phyloP scores from a whole-genome alignment of 2,888 invertebrate species.

The Sminthurides aquaticus region DNA sequence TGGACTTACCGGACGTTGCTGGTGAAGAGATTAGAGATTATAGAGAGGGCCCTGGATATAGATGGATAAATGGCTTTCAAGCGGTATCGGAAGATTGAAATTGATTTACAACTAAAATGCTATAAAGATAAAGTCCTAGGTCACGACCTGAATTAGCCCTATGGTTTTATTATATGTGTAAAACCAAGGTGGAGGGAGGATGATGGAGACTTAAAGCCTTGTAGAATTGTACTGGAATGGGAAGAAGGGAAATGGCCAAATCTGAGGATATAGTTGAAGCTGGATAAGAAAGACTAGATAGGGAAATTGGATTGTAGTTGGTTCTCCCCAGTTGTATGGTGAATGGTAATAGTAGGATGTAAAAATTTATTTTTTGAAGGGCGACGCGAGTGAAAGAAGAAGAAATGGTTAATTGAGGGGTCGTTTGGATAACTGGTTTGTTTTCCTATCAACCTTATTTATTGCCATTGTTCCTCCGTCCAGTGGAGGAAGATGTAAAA shows the following conservation, averaged over 20 bases:
- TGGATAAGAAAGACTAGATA: neutral
- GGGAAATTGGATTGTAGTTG: neutral
- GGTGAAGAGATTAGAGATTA: too few species aligned
- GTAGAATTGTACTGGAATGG: neutral
- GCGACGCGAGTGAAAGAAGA: neutral
- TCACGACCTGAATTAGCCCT: constrained; percentile 22
- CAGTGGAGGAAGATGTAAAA: neutral
- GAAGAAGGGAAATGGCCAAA: neutral
- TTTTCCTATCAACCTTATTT: constrained; percentile 7
- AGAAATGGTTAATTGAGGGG: constrained; percentile 4
- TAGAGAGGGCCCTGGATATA: too few species aligned
- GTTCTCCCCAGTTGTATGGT: too few species aligned
- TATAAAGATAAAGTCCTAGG: constrained; percentile 12
- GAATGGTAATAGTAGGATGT: neutral
- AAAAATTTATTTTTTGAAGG: constrained; percentile 2
- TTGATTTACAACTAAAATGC: constrained; percentile 1
- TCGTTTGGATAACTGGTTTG: constrained; percentile 1
- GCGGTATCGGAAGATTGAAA: neutral
- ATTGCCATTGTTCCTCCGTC: constrained; percentile 1
- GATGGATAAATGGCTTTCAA: too few species aligned
- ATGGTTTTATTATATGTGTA: constrained; percentile 6
- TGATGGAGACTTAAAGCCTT: neutral
- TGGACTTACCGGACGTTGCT: too few species aligned
- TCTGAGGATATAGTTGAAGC: neutral
- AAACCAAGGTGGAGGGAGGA: neutral